phyloP scores from a whole-genome alignment of 2,797 vertebrate genomes.

The Rhinogobio ventralis region DNA sequence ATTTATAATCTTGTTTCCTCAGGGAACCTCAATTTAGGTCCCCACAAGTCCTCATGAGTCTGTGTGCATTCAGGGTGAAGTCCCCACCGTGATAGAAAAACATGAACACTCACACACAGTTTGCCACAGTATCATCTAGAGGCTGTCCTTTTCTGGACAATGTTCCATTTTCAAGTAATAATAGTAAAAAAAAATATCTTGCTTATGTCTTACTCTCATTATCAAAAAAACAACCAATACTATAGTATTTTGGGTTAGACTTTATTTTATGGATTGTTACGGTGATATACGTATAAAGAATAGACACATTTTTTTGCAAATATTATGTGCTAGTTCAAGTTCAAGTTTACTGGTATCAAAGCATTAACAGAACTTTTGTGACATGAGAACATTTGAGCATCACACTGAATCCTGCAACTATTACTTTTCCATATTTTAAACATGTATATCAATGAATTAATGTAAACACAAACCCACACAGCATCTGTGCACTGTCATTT shows the following conservation, averaged over 20 bases:
- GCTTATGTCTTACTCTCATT: neutral
- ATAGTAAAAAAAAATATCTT: neutral
- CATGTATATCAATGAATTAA: neutral
- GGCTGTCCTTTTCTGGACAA: too few species aligned
- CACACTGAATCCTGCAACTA: neutral
- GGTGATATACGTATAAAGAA: neutral
- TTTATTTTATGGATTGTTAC: neutral
- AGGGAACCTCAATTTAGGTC: too few species aligned
- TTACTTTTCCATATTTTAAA: neutral
- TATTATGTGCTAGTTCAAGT: neutral
- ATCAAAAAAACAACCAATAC: neutral
- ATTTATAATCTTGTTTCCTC: too few species aligned
- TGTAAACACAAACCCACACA: slow-evolving; percentile 35
- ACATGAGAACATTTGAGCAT: neutral
- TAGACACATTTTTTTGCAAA: too few species aligned
- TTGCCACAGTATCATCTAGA: neutral
- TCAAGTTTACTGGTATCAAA: neutral
- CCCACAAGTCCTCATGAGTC: too few species aligned
- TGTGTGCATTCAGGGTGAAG: too few species aligned
- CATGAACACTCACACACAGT: too few species aligned
- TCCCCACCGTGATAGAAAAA: too few species aligned
- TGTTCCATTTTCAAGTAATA: neutral
- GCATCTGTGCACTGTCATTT: too few species aligned
- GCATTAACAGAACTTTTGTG: neutral
- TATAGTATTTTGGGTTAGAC: neutral